Evolutionary conservation across 2,888 invertebrate species (phyloP).

Genomic region (Norana najaformis): DNA sequence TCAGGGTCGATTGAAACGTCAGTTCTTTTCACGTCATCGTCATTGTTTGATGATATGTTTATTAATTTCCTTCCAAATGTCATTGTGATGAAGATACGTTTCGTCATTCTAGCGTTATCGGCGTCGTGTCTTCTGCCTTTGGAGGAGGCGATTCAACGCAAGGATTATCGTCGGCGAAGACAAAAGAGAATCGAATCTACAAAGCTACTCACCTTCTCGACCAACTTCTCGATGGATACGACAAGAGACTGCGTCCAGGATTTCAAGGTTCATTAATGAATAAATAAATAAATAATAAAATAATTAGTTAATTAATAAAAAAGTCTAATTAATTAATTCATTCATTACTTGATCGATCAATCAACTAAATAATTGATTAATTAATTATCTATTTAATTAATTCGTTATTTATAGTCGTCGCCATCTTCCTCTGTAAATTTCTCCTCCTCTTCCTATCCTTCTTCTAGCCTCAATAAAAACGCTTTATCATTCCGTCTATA

Average conservation of each 20-base stretch:
- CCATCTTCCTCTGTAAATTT: background rate
- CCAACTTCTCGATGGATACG: slow-evolving; percentile 76
- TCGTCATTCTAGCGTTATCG: background rate
- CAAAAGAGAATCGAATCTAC: slow-evolving; percentile 26
- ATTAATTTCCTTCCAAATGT: background rate
- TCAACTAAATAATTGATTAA: background rate
- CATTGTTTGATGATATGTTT: background rate
- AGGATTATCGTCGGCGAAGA: background rate
- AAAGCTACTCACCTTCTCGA: slow-evolving; percentile 77
- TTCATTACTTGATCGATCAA: background rate
- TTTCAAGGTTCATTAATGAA: slow-evolving; percentile 70
- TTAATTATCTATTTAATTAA: no score
- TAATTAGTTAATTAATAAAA: background rate
- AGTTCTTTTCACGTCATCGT: background rate
- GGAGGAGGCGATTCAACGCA: background rate
- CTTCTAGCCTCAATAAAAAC: no score
- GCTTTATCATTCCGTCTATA: no score
- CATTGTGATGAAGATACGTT: background rate
- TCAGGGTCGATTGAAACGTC: background rate
- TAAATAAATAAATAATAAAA: background rate
- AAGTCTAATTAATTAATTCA: background rate
- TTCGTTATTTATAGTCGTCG: no score
- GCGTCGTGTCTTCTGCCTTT: background rate
- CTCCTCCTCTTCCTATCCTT: background rate
- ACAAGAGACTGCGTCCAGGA: slow-evolving; percentile 78